A percentile compares a stretch with the other conserved stretches of the same genome.
phyloP scores from a whole-genome alignment of 64 coral and sea anemone genomes.

The Orbicella faveolata region DNA sequence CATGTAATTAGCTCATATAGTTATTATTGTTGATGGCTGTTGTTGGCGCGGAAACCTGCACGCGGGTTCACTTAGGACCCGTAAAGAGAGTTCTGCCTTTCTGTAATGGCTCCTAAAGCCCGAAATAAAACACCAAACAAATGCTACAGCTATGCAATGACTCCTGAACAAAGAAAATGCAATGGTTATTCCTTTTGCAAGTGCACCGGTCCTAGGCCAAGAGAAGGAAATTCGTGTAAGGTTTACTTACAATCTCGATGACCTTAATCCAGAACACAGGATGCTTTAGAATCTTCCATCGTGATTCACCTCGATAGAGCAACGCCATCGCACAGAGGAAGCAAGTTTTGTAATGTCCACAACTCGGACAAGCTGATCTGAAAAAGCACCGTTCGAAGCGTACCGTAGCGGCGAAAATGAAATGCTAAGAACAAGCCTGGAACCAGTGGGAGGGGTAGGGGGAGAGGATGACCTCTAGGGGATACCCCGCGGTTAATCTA shows the following conservation, averaged over 20 bases:
- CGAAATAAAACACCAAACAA: too few species aligned
- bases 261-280: conserved; percentile 81
- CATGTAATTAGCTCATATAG: neutral
- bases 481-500: neutral
- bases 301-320: conserved; percentile 71
- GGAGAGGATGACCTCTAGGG: neutral
- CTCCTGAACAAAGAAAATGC: too few species aligned
- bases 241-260: conserved; percentile 74
- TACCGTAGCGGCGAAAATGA: too few species aligned
- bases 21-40: too few species aligned
- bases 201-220: too few species aligned
- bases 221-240: neutral
- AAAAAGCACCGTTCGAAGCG: too few species aligned
- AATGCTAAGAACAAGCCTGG: neutral
- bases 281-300: conserved; percentile 58
- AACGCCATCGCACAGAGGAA: conserved; percentile 45
- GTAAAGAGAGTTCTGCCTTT: too few species aligned
- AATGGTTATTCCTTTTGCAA: too few species aligned
- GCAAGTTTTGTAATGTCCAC: neutral
- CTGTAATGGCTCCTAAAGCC: too few species aligned
- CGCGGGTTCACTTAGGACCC: neutral
- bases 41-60: neutral
- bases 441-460: neutral
- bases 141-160: too few species aligned
- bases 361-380: too few species aligned